A percentile compares a stretch with the other conserved stretches of the same genome.
Evolutionary conservation across 2,113 vertebrate genomes (phyloP).

Genomic region (Albula goreensis): DNA sequence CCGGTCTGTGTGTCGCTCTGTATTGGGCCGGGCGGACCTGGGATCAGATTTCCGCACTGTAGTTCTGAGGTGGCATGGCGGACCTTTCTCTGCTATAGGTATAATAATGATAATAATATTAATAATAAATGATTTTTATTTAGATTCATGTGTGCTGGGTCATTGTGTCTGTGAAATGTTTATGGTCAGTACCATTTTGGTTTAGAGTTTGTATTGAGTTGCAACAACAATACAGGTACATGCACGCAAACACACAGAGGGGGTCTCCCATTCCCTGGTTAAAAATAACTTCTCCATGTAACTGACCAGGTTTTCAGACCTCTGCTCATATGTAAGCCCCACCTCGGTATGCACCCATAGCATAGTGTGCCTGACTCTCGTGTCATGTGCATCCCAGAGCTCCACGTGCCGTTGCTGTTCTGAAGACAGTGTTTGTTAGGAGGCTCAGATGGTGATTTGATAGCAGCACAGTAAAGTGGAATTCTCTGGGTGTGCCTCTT

Average conservation of each 20-base stretch:
- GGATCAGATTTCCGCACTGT: slow-evolving; percentile 60
- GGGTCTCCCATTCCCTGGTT: too few species aligned
- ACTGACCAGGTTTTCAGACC: too few species aligned
- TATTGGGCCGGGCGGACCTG: slow-evolving; percentile 50
- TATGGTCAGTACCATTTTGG: background rate
- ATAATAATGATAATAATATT: slow-evolving; percentile 67
- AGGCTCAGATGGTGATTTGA: too few species aligned
- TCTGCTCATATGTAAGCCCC: too few species aligned
- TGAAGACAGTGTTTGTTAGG: too few species aligned
- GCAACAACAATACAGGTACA: too few species aligned
- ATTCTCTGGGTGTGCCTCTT: slow-evolving; percentile 3
- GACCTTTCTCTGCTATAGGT: slow-evolving; percentile 68
- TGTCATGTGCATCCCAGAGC: too few species aligned
- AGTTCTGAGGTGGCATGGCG: slow-evolving; percentile 72
- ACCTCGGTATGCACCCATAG: too few species aligned
- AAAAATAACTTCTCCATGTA: too few species aligned
- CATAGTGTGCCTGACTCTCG: too few species aligned
- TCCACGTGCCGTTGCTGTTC: too few species aligned
- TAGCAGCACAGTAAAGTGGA: background rate
- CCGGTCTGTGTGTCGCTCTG: slow-evolving; percentile 46
- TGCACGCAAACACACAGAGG: too few species aligned
- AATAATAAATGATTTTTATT: slow-evolving; percentile 82
- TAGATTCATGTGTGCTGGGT: slow-evolving; percentile 55
- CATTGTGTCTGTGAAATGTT: slow-evolving; percentile 16
- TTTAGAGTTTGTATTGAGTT: background rate